Base-by-base conservation (phyloP, 2,888 invertebrate genomes). In the Actias luna region DNA sequence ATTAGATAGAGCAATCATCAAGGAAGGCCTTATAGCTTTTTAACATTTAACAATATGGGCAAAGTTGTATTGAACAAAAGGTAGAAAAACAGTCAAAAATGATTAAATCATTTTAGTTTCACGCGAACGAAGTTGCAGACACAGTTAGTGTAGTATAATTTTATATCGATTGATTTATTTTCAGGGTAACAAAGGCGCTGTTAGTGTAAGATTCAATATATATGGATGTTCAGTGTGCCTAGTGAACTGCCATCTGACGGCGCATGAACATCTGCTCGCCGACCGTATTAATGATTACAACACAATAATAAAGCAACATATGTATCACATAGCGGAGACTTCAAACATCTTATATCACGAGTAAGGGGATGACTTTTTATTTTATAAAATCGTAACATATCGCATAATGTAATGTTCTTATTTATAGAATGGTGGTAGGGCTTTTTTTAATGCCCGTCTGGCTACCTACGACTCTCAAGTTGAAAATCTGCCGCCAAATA, bases 121-220 rank as follows among this genome's bases (percentile, higher is more conserved):
- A n/a, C n/a, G n/a, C n/a, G 4, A 8, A 35, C 8, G 8, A 8
- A 5, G 35, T 12, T 8, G 35, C 35, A 35, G 35, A 12, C 12
- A 35, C 1, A 35, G 12, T 5, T 35, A 46, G 25, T 22, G 2
- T 61, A 18, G 33, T 27, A 22, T 58, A 61, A 31, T 33, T 31
- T 29, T 36, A 35, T 50, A 59, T 25, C n/a, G 39, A 27, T 39
- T 50, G 31, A 18, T 59, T 59, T n/a, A 27, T 18, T 63, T 46
- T 67, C 84, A 98, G 98, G 99, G 99, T 33, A 99, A 98, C 88
- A 99, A 99, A 93, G 99, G 99, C 25, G 98, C 97, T 4, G 97
- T 98, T 1, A 97, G 97, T 80, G 93, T 98, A 61, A 93, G 99
- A 64, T 94, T 99, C 78, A 96, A 96, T 76, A 93, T 98, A 36